Conservation (phyloP, 2,113 vertebrate genomes). For the Microtus montanus region DNA sequence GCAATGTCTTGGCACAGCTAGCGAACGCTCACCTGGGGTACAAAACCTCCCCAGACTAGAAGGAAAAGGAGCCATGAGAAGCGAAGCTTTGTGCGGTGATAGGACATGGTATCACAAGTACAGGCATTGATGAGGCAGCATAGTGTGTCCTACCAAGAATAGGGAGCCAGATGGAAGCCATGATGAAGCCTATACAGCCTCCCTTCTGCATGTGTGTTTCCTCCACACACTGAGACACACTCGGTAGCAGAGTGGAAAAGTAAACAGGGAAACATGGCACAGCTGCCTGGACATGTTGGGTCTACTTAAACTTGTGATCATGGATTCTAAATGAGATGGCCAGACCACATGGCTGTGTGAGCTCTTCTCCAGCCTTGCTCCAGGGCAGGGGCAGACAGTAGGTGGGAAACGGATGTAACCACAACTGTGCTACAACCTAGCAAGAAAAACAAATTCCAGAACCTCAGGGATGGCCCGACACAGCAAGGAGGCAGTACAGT, state of each 20-base stretch:
- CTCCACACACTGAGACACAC: not conserved
- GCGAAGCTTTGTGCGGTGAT: not conserved
- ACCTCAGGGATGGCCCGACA: not conserved
- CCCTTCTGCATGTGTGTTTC: not conserved
- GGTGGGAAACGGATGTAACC: not conserved
- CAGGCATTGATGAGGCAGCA: not conserved
- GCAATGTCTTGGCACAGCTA: too few species aligned
- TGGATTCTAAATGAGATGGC: not conserved
- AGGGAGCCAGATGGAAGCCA: accelerated
- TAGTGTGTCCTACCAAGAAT: not conserved
- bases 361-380: not conserved
- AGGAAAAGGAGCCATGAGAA: not conserved
- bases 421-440: not conserved
- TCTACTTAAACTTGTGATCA: not conserved
- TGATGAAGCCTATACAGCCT: accelerated
- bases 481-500: not conserved
- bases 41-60: not conserved
- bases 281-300: not conserved
- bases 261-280: accelerated
- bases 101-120: not conserved
- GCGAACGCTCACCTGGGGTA: not conserved
- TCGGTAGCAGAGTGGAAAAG: not conserved
- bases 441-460: not conserved
- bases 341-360: not conserved
- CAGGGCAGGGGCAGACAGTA: not conserved